These are phyloP conservation scores for Nematolebias whitei DNA, from an alignment of 2,113 vertebrate genomes.

Conservation along the genomic window DNA sequence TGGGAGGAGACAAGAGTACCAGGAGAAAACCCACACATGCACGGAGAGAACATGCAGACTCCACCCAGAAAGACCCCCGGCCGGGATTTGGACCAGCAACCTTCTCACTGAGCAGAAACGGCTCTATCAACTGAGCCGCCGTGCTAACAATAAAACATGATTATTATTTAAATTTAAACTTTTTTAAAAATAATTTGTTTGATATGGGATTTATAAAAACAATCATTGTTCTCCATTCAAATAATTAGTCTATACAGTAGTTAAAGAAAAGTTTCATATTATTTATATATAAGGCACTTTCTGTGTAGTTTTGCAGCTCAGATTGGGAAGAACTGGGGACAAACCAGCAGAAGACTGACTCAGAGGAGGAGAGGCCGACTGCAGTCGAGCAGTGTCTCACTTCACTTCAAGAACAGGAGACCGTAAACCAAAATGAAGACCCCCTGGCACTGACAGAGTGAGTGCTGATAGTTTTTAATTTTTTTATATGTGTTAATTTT, in stretches of 20 bases:
- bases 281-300: neutral
- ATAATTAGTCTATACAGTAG: fast-evolving
- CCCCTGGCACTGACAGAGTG: conserved; percentile 58
- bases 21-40: too few relatives aligned
- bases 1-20: too few relatives aligned
- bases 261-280: conserved; percentile 1
- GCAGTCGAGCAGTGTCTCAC: conserved; percentile 51
- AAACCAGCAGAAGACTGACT: conserved; percentile 40
- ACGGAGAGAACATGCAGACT: too few relatives aligned
- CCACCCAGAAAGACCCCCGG: too few relatives aligned
- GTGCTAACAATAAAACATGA: neutral
- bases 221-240: neutral
- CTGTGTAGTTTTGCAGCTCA: conserved; percentile 68
- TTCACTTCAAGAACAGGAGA: conserved; percentile 58
- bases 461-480: conserved; percentile 13
- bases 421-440: conserved; percentile 40
- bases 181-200: too few relatives aligned
- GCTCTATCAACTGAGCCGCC: too few relatives aligned
- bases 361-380: conserved; percentile 46
- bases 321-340: conserved; percentile 66
- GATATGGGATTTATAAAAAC: too few relatives aligned
- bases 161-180: neutral
- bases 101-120: too few relatives aligned
- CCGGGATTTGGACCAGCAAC: too few relatives aligned
- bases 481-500: neutral